Conservation (phyloP, 2,888 invertebrate species). For the Mythimna albipuncta region DNA sequence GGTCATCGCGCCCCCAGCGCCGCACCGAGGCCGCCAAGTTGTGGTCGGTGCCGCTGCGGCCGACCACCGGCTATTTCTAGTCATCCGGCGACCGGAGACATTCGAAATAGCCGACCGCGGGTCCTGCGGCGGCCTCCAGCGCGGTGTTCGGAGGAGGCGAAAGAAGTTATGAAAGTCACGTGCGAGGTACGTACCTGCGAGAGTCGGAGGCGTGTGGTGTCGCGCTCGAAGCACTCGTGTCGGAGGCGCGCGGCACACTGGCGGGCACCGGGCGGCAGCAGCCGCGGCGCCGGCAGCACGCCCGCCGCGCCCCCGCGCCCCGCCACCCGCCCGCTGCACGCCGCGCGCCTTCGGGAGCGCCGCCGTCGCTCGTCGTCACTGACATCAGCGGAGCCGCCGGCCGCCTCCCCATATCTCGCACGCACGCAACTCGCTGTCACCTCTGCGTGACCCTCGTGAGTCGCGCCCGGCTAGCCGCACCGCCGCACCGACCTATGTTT, state of each 20-base stretch:
- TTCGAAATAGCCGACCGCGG: slow-evolving; percentile 62
- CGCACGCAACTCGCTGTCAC: slow-evolving; percentile 79
- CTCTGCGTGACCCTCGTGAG: slow-evolving; percentile 83
- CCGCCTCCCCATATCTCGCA: slow-evolving; percentile 81
- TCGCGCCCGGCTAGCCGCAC: slow-evolving; percentile 63
- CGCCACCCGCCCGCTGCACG: slow-evolving; percentile 79
- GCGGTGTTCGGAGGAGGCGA: slow-evolving; percentile 53
- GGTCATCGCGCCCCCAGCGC: slow-evolving; percentile 77
- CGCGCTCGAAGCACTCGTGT: slow-evolving; percentile 84
- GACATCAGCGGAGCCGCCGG: slow-evolving; percentile 80
- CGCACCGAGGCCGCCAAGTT: slow-evolving; percentile 70
- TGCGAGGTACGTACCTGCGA: slow-evolving; percentile 85
- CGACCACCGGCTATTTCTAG: slow-evolving; percentile 77
- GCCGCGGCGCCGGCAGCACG: slow-evolving; percentile 83
- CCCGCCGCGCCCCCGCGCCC: slow-evolving; percentile 80
- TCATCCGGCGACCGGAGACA: slow-evolving; percentile 66
- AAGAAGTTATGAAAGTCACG: slow-evolving; percentile 73
- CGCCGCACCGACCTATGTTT: slow-evolving; percentile 63
- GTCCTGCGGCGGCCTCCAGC: slow-evolving; percentile 56
- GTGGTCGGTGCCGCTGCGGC: slow-evolving; percentile 70
- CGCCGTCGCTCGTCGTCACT: slow-evolving; percentile 79
- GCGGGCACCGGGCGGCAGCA: slow-evolving; percentile 76
- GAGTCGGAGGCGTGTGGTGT: slow-evolving; percentile 74
- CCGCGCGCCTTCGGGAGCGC: slow-evolving; percentile 74
- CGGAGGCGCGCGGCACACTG: slow-evolving; percentile 89